Evolutionary conservation across 2,888 invertebrate genomes (phyloP).

Genomic region (Ctenicera cuprea): DNA sequence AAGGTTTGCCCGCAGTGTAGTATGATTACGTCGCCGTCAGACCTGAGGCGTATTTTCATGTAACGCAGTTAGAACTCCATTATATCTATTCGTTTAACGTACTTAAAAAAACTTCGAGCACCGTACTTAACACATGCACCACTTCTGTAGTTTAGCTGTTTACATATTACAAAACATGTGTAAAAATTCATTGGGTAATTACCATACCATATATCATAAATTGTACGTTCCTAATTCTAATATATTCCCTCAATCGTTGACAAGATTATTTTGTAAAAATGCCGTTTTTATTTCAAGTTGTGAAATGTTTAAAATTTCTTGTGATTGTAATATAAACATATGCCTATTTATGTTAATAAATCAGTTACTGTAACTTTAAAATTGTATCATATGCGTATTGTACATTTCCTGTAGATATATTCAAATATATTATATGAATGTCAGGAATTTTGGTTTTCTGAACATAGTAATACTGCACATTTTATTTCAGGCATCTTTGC

Average conservation of each 20-base stretch:
- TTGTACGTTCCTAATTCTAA: constrained; percentile 48
- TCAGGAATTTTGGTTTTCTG: constrained; percentile 17
- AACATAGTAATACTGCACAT: not conserved
- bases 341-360: constrained; percentile 59
- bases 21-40: constrained; percentile 91
- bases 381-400: constrained; percentile 61
- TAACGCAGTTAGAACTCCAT: constrained; percentile 71
- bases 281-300: constrained; percentile 24
- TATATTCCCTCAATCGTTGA: constrained; percentile 26
- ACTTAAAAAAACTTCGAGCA: constrained; percentile 57
- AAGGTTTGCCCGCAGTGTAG: constrained; percentile 97
- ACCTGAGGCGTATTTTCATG: constrained; percentile 92
- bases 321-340: constrained; percentile 57
- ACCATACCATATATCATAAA: constrained; percentile 45
- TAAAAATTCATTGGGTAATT: constrained; percentile 42
- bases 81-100: constrained; percentile 52
- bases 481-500: not conserved
- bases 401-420: constrained; percentile 63
- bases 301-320: constrained; percentile 30
- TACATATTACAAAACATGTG: constrained; percentile 48
- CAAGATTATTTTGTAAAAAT: constrained; percentile 40
- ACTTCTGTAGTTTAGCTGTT: constrained; percentile 46
- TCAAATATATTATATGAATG: constrained; percentile 52
- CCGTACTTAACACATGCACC: constrained; percentile 56
- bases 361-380: constrained; percentile 58